Percentiles rank a stretch among this genome's conserved stretches.
Conservation (phyloP, 2,113 vertebrate genomes). For the Poicephalus meyeri region DNA sequence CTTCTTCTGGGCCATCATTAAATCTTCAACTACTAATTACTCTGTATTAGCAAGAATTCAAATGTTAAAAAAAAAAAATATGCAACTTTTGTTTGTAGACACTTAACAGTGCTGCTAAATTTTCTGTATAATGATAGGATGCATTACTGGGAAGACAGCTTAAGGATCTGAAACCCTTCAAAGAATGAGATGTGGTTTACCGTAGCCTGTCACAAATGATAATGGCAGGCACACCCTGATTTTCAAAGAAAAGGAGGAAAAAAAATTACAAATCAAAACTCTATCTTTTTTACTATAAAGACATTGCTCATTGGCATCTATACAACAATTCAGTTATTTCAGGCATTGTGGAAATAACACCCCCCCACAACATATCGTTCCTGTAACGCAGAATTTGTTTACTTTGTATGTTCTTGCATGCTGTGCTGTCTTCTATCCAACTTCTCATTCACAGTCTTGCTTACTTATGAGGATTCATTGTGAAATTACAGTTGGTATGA, state of each 20-base stretch:
- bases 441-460: conserved; percentile 20
- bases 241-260: neutral
- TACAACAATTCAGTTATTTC: neutral
- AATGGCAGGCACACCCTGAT: neutral
- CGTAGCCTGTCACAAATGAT: neutral
- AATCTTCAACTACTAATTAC: conserved; percentile 56
- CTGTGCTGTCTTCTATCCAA: neutral
- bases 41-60: conserved; percentile 44
- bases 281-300: neutral
- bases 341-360: neutral
- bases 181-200: neutral
- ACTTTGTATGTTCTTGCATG: conserved; percentile 21
- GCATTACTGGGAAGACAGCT: neutral
- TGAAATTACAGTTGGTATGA: conserved; percentile 57
- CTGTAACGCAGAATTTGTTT: conserved; percentile 26
- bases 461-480: conserved; percentile 53
- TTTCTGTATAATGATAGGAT: conserved; percentile 44
- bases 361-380: neutral
- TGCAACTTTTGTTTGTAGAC: conserved; percentile 44
- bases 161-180: conserved; percentile 17
- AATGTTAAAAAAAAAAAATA: conserved; percentile 43
- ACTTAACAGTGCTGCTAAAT: neutral
- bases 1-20: conserved; percentile 57
- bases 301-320: neutral
- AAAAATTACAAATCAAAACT: neutral